Evolutionary conservation across 2,888 invertebrate species (phyloP).

Genomic region (Drosophila vallismaia): DNA sequence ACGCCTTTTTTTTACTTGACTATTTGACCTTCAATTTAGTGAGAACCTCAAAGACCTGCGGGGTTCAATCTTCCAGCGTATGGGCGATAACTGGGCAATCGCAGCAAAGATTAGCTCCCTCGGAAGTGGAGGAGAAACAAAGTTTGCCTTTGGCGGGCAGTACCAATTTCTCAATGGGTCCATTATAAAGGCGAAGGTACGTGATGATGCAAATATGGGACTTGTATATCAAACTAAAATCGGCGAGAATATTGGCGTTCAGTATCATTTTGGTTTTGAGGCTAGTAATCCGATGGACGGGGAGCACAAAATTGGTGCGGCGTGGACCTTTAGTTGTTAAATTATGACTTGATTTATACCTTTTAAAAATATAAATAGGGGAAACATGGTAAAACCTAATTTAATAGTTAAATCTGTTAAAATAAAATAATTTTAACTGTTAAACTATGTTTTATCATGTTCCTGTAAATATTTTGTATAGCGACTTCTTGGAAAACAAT

Average conservation of each 20-base stretch:
- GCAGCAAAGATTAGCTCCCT: constrained; percentile 47
- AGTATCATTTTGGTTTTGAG: constrained; percentile 51
- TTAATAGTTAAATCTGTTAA: neutral
- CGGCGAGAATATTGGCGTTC: constrained; percentile 17
- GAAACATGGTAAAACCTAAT: neutral
- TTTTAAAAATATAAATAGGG: neutral
- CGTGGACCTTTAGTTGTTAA: constrained; percentile 28
- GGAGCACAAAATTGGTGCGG: constrained; percentile 50
- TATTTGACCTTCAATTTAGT: constrained; percentile 7
- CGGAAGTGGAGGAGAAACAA: constrained; percentile 3
- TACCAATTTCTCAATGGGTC: constrained; percentile 34
- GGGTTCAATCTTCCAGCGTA: constrained; percentile 60
- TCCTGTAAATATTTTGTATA: no score
- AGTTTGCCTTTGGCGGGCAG: constrained; percentile 52
- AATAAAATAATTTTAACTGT: neutral
- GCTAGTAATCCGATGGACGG: constrained; percentile 30
- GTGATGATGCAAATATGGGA: constrained; percentile 34
- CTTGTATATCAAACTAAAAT: constrained; percentile 42
- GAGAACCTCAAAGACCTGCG: constrained; percentile 60
- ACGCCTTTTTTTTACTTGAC: neutral
- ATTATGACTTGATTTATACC: neutral
- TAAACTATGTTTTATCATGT: no score
- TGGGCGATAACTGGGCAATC: constrained; percentile 47
- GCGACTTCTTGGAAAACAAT: no score
- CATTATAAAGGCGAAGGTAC: constrained; percentile 45